Base-by-base conservation (phyloP, 2,888 invertebrate species). In the Caenorhabditis sp. region DNA sequence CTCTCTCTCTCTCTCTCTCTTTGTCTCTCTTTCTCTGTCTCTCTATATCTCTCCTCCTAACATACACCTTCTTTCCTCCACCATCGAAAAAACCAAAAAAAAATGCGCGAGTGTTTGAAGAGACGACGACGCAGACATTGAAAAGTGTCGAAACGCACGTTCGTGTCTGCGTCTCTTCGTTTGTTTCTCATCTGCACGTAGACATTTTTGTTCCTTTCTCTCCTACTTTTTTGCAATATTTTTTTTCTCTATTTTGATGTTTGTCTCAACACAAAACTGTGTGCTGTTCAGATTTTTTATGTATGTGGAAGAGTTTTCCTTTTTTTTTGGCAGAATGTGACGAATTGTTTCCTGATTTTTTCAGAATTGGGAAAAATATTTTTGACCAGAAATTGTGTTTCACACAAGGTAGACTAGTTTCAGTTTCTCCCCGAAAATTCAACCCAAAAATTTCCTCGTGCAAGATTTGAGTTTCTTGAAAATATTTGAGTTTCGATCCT, bases 1-100 rank as follows among this genome's bases (percentile, higher is more conserved):
- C 66, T 31, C 31, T 31, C 31, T 31, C 31, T 31, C 31, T 31
- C 31, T 31, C 31, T 6, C 31, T 10, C 10, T 58, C 19, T 62
- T 58, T 10, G 4, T 31, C 10, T 10, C 10, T 62, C 4, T 27
- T 50, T 27, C 57, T 62, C 58, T 63, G 62, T 54, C 61, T 51
- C 21, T 58, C 36, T 65, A 58, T 26, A 23, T 65, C 65, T 50
- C 58, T 58, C 43, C 49, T 43, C 59, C 65, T 58, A 21, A 26
- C 43, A 37, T 27, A 59, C 58, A 59, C 65, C 19, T 21, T 61
- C 23, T 58, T 26, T 62, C 57, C 57, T 58, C 49, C 26, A 62
- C 50, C 24, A 21, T n/a, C 24, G 26, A 26, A 17, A 17, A 5
- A 12, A 27, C 43, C 12, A 10, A 31, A 31, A 31, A 31, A 55